These are phyloP conservation scores for Scaptomyza pallida DNA, from an alignment of 1,140 invertebrate species.

Conservation along the genomic window DNA sequence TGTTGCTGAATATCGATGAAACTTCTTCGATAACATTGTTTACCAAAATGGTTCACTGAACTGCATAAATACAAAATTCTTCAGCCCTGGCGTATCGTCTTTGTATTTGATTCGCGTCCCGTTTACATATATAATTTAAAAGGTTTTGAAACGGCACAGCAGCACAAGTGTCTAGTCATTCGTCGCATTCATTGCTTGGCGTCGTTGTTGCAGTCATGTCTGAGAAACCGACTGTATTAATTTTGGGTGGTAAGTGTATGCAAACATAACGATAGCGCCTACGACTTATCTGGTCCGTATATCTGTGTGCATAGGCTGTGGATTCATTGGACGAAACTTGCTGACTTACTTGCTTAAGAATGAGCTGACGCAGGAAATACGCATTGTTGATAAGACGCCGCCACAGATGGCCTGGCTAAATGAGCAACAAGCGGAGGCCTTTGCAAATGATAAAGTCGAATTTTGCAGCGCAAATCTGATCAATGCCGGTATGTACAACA, in stretches of 20 bases:
- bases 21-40: background rate
- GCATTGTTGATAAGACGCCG: constrained; percentile 95
- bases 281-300: constrained; percentile 18
- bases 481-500: constrained; percentile 89
- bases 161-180: constrained; percentile 40
- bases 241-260: constrained; percentile 78
- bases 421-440: constrained; percentile 88
- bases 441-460: constrained; percentile 90
- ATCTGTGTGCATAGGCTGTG: constrained; percentile 87
- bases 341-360: constrained; percentile 92
- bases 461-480: constrained; percentile 96
- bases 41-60: constrained; percentile 1
- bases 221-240: constrained; percentile 79
- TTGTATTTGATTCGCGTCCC: constrained; percentile 27
- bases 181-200: constrained; percentile 38
- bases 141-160: constrained; percentile 26
- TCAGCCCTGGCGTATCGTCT: constrained; percentile 13
- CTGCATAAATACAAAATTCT: background rate
- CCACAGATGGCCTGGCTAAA: constrained; percentile 96
- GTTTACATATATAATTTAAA: constrained; percentile 25
- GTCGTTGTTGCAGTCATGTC: constrained; percentile 66
- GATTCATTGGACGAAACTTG: constrained; percentile 95
- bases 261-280: constrained; percentile 6
- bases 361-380: constrained; percentile 89
- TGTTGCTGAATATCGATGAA: background rate